Base-by-base conservation (phyloP, 1,140 invertebrate species). In the Tetramorium alpestre region DNA sequence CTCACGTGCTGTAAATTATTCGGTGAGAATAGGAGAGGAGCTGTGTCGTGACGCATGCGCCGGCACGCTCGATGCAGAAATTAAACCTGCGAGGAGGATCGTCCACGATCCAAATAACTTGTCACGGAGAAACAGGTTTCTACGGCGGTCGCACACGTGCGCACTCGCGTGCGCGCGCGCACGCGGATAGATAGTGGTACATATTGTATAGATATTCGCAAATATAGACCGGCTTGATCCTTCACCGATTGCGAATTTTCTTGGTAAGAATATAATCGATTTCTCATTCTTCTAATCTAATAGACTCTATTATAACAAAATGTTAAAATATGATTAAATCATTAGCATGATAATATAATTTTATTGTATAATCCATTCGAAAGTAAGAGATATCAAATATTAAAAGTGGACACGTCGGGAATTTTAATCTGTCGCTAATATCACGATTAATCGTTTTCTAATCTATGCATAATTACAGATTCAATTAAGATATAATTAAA, bases 1-100 rank as follows among this genome's bases (percentile, higher is more conserved):
- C 89, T 90, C 89, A 90, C 89, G 89, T 90, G 89, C 88, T 73
- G 89, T 90, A 90, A 90, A 90, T 90, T 90, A 89, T 89, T 90
- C 85, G 88, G 89, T 89, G 89, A 90, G 89, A 90, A 90, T 89
- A 89, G 89, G 88, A 87, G 85, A 90, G 88, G 85, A 86, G 85
- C 85, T 80, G 89, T 90, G 88, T 85, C 88, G 88, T 70, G 58
- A 76, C 88, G 88, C 86, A 90, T 90, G 89, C 89, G 89, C 89
- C 85, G 56, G 22, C 69, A 84, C 56, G 70, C 62, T 78, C 78
- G 62, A 38, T 58, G 86, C 86, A 90, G 89, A 88, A 90, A 90
- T 90, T 87, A 90, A 90, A 87, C 86, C 69, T 69, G 80, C 76
- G 56, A 38, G 41, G 64, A 87, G 80, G 80, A 89, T 90, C 85